phyloP scores from a whole-genome alignment of 1,140 invertebrate species.

The Drosophila pallidifrons region DNA sequence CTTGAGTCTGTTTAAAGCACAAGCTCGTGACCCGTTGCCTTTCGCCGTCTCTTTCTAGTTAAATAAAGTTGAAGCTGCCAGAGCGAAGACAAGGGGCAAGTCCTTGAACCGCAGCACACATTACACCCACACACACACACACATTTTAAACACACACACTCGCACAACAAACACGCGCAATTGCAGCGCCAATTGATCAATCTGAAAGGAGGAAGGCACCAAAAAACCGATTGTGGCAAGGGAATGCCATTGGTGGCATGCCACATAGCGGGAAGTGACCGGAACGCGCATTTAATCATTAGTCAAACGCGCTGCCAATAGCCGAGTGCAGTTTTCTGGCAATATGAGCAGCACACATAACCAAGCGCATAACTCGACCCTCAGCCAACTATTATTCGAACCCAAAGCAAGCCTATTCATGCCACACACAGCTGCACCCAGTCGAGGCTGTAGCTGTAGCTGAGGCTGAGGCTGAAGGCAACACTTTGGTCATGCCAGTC shows the following conservation, averaged over 20 bases:
- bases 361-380: too few species aligned
- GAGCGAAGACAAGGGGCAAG: neutral
- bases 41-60: slow-evolving; percentile 1
- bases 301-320: slow-evolving; percentile 31
- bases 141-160: neutral
- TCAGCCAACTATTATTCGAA: too few species aligned
- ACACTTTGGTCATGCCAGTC: slow-evolving; percentile 62
- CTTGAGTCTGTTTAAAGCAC: slow-evolving; percentile 21
- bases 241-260: neutral
- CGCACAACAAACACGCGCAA: slow-evolving; percentile 2
- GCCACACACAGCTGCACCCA: neutral
- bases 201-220: neutral
- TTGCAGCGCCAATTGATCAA: slow-evolving; percentile 5
- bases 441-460: neutral
- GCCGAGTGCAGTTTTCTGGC: neutral
- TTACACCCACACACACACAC: neutral
- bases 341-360: slow-evolving; percentile 7
- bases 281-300: slow-evolving; percentile 31
- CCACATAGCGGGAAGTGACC: slow-evolving; percentile 10
- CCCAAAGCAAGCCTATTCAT: neutral
- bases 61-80: slow-evolving; percentile 33
- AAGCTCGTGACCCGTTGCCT: too few species aligned
- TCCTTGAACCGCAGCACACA: slow-evolving; percentile 2
- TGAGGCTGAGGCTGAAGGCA: neutral
- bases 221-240: neutral